Conservation (phyloP, 2,888 invertebrate genomes). For the Epirrhoe alternata region DNA sequence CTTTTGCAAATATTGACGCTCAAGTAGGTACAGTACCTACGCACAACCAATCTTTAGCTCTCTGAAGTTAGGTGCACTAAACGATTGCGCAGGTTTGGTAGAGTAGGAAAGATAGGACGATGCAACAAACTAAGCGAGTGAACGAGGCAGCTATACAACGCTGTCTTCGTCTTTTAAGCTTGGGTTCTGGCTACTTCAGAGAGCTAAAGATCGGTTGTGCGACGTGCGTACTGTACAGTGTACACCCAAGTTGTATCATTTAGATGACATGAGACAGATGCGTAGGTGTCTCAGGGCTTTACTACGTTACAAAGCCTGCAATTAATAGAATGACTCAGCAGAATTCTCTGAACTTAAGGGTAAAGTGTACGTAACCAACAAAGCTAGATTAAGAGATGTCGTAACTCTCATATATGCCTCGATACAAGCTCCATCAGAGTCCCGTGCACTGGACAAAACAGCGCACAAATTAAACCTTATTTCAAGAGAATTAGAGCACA, state of each 20-base stretch:
- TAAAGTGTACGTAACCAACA: conserved; percentile 43
- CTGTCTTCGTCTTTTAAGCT: too few species aligned
- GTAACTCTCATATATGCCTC: conserved; percentile 43
- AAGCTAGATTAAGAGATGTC: conserved; percentile 46
- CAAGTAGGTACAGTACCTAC: too few species aligned
- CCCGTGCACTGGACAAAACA: conserved; percentile 7
- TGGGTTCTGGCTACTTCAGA: too few species aligned
- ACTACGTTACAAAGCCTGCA: conserved; percentile 15
- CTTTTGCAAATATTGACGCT: too few species aligned
- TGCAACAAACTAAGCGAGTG: too few species aligned
- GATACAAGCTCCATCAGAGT: conserved; percentile 37
- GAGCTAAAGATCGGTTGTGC: too few species aligned
- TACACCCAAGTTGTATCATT: not conserved
- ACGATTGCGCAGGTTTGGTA: too few species aligned
- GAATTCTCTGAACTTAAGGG: conserved; percentile 35
- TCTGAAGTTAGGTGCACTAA: too few species aligned
- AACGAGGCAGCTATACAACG: too few species aligned
- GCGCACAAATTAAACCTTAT: conserved; percentile 31
- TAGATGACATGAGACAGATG: not conserved
- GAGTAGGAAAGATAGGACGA: too few species aligned
- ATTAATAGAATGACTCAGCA: conserved; percentile 31
- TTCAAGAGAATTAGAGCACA: conserved; percentile 11
- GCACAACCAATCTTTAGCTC: too few species aligned
- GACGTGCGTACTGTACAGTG: too few species aligned
- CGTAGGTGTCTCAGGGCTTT: conserved; percentile 2